Evolutionary conservation across 2,113 vertebrate genomes (phyloP), one percentile per base, ranked within the genome.

Genomic region (Laticauda laticaudata): DNA sequence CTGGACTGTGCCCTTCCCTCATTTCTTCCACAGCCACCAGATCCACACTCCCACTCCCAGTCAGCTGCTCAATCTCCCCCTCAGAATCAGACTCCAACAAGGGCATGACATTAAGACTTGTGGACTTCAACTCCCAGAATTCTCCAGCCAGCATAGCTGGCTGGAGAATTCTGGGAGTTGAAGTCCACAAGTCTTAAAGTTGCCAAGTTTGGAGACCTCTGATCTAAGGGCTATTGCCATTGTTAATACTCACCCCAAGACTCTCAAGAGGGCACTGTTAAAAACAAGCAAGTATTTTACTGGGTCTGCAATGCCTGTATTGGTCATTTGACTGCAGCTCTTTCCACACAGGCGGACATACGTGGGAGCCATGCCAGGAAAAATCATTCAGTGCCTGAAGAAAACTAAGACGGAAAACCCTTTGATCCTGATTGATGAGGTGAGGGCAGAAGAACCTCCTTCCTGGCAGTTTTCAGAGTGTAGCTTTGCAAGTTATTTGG

Each of bases 321-420:
- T 2, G 59, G 14, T 5, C 29, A 18, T 10, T 86, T 86, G 48
- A 92, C 86, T 51, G 93, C 95, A 91, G 90, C 34, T 51, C 64
- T 96, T 93, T 10, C 93, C n/a, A 91, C 92, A 92, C 93, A 99
- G 99, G 98, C 98, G 99, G 94, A 99, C 99, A 0, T 99, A 99
- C 0, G 99, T 99, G 86, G 99, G 99, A 4, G 99, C 99, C 0
- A 99, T 99, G 99, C 99, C 99, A 0, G 99, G 99, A 45, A 99
- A 99, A 96, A 99, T 99, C 64, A 99, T 99, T 95, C 99, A 99
- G 97, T 99, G 99, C 87, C 95, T 99, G 93, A 99, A 99, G 97
- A 99, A 99, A 96, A 99, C 99, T 2, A 99, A 99, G 97, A 99
- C 99, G 0, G 99, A 99, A 95, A 99, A 99, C 94, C 99, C 99